Evolutionary conservation across 2,888 invertebrate genomes (phyloP).

Genomic region (Eupithecia exiguata): DNA sequence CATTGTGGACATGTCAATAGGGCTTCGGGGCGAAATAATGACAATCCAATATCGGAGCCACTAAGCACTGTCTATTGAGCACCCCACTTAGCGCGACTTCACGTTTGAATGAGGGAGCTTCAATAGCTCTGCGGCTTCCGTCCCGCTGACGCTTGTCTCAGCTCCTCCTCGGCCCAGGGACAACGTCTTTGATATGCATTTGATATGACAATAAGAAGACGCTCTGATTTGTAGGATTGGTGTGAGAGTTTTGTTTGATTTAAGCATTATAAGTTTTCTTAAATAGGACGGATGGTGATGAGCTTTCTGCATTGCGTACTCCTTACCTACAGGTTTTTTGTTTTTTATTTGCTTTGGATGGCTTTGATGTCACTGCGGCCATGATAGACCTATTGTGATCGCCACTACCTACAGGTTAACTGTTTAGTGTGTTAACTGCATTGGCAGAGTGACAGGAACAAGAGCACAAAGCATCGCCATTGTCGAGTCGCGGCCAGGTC

Average conservation of each 20-base stretch:
- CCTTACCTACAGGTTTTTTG: background rate
- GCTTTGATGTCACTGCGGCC: no score
- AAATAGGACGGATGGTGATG: background rate
- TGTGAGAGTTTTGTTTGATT: background rate
- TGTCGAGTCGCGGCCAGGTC: background rate
- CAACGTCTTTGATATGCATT: background rate
- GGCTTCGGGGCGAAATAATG: constrained; percentile 51
- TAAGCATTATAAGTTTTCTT: background rate
- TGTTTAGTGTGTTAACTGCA: background rate
- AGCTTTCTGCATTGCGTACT: background rate
- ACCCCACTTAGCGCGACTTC: constrained; percentile 35
- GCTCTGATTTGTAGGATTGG: background rate
- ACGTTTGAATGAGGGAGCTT: constrained; percentile 38
- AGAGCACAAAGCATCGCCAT: background rate
- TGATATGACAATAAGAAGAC: background rate
- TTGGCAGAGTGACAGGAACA: background rate
- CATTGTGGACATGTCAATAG: constrained; percentile 63
- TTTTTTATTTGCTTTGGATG: no score
- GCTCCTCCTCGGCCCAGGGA: background rate
- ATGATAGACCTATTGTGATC: no score
- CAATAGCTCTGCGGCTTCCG: constrained; percentile 26
- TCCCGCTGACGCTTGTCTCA: constrained; percentile 32
- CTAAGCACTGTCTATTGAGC: constrained; percentile 32
- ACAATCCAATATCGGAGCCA: constrained; percentile 50
- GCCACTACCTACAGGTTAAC: no score